Evolutionary conservation across 2,113 vertebrate genomes (phyloP).

Genomic region (Phalacrocorax brasilianus): DNA sequence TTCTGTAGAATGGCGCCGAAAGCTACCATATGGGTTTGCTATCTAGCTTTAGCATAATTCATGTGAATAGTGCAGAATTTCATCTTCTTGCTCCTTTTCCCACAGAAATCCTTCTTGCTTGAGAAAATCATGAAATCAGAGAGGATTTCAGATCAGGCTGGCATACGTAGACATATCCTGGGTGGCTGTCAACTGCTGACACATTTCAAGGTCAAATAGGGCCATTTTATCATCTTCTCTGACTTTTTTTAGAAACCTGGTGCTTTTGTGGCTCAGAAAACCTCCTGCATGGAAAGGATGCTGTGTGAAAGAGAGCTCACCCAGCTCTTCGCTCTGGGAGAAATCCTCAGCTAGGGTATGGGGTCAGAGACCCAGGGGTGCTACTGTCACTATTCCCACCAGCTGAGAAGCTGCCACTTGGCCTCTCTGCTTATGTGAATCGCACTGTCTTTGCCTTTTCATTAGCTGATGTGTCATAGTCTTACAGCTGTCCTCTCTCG

Average conservation of each 20-base stretch:
- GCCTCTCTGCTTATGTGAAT: background rate
- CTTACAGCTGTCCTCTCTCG: slow-evolving; percentile 26
- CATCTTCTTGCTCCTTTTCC: background rate
- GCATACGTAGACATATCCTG: background rate
- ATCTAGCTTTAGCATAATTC: background rate
- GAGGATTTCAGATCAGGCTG: background rate
- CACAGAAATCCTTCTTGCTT: background rate
- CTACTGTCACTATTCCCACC: background rate
- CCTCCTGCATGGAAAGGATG: background rate
- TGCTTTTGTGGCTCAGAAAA: background rate
- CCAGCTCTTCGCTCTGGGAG: background rate
- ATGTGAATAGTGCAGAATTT: background rate
- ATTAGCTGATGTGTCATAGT: slow-evolving; percentile 38
- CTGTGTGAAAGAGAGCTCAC: background rate
- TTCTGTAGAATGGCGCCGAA: background rate
- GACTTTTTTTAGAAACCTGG: background rate
- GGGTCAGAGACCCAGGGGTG: background rate
- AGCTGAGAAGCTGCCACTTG: background rate
- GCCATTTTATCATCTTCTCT: background rate
- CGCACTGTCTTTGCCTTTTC: background rate
- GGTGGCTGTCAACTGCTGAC: background rate
- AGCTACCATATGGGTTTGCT: background rate
- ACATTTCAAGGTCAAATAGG: background rate
- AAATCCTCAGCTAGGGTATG: background rate
- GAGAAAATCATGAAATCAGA: background rate